A percentile compares a stretch with the other conserved stretches of the same genome.
Conservation (phyloP, 2,113 vertebrate genomes). For the Chaenocephalus aceratus region DNA sequence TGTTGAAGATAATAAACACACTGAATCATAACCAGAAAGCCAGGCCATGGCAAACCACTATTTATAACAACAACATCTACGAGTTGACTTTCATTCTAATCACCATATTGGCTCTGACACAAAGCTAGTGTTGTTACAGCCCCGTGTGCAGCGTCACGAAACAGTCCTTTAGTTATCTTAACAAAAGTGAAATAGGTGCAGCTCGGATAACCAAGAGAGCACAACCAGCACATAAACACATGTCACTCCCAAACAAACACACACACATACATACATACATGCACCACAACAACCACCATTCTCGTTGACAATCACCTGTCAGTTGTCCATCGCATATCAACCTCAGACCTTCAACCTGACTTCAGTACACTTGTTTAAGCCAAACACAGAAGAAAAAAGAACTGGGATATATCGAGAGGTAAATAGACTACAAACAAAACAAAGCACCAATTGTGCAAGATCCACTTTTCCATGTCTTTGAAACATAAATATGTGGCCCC, state of each 20-base stretch:
- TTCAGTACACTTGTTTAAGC: constrained; percentile 8
- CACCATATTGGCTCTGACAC: neutral
- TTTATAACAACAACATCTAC: neutral
- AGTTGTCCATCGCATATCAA: constrained; percentile 4
- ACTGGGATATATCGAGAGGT: too few relatives aligned
- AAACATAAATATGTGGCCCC: too few relatives aligned
- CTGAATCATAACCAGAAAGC: neutral
- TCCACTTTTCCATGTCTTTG: too few relatives aligned
- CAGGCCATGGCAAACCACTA: neutral
- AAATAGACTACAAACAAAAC: too few relatives aligned
- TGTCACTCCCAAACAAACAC: neutral
- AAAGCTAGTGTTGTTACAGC: neutral
- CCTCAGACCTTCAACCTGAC: constrained; percentile 24
- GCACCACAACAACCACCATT: neutral
- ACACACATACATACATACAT: neutral
- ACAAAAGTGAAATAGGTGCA: neutral
- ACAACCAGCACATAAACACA: neutral
- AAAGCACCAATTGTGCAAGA: too few relatives aligned
- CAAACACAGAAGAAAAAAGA: neutral
- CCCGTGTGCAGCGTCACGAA: neutral
- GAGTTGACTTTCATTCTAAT: neutral
- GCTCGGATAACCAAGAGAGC: neutral
- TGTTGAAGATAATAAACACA: neutral
- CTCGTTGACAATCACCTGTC: neutral
- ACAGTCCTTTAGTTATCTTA: neutral